Evolutionary conservation across 2,113 vertebrate species (phyloP), one percentile per base, ranked within the genome.

Genomic region (Budorcas taxicolor): DNA sequence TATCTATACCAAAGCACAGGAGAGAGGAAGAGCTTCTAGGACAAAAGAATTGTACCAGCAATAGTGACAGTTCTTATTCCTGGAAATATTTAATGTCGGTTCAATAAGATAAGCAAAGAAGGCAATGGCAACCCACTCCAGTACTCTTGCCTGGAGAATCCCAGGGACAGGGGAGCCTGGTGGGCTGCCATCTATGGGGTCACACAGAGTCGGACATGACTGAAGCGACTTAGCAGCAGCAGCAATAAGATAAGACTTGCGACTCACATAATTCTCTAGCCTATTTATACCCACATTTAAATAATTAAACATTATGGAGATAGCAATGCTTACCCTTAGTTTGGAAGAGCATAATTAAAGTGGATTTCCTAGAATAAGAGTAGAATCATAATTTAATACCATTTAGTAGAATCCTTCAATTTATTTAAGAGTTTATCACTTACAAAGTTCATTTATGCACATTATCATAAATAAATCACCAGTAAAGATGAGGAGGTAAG

Each of bases 141-240:
- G 29, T 62, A 33, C 29, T 62, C 60, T 62, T 16, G 29, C 29
- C 29, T 33, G 60, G 60, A 62, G 29, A 62, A 62, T 62, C 29
- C 29, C 60, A 62, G 14, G 14, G 3, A 16, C 0, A 2, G 29
- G 58, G 60, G 60, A 33, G 14, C 60, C 60, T 1, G 0, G 6
- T 62, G 60, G 60, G 29, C 60, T 33, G 29, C 29, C 6, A 0
- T 62, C 29, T 62, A 62, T 62, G 6, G 14, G 60, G 13, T 62
- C 60, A 15, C 60, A 62, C 60, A 62, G 29, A 33, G 29, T 33
- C 0, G 29, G 14, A 33, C 29, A 33, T 3, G 6, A 62, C 29
- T 62, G 14, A 62, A 62, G 60, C 3, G 1, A 62, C 29, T 15
- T 16, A 33, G 29, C 58, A 31, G 58, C 27, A 60, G 12, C 6